These are phyloP conservation scores for Tuta absoluta DNA, from an alignment of 2,888 invertebrate genomes.

Conservation along the genomic window DNA sequence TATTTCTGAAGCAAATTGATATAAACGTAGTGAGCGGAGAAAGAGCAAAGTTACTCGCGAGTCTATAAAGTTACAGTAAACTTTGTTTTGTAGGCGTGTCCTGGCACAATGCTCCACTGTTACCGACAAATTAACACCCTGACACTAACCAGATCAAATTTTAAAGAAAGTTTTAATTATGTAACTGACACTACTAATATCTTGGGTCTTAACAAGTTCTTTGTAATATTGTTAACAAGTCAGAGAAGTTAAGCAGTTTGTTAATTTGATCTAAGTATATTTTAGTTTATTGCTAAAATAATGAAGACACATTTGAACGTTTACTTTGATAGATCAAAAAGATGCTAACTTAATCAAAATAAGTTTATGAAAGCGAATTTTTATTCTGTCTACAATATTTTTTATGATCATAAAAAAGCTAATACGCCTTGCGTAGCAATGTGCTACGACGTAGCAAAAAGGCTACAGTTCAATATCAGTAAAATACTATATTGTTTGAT, in stretches of 20 bases:
- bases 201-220: neutral
- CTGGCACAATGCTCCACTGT: constrained; percentile 2
- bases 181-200: constrained; percentile 15
- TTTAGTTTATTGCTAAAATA: neutral
- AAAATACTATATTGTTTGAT: neutral
- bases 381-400: neutral
- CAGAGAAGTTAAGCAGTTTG: neutral
- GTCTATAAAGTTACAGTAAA: constrained; percentile 57
- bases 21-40: constrained; percentile 52
- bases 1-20: constrained; percentile 62
- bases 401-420: neutral
- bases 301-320: neutral
- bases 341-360: neutral
- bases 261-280: neutral
- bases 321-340: neutral
- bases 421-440: neutral
- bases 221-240: neutral
- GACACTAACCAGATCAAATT: constrained; percentile 1
- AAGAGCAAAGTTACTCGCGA: constrained; percentile 47
- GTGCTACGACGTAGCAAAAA: constrained; percentile 9
- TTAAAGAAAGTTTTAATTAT: constrained; percentile 23
- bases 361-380: neutral
- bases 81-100: constrained; percentile 45
- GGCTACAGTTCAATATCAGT: neutral
- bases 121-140: constrained; percentile 11